Evolutionary conservation across 2,888 invertebrate species (phyloP).

Genomic region (Microctonus aethiopoides): DNA sequence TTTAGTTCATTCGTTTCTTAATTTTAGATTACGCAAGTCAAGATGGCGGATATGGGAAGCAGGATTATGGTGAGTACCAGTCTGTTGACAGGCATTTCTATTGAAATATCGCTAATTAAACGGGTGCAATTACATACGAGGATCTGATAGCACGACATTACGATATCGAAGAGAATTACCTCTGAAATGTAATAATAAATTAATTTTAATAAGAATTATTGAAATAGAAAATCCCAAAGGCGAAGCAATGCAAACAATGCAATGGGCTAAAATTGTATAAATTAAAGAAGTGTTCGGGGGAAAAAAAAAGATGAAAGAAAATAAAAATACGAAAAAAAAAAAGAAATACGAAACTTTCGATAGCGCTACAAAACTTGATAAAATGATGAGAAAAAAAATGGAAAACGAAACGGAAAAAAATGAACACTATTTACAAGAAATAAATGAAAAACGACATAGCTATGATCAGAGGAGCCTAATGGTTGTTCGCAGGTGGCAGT

Average conservation of each 20-base stretch:
- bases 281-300: neutral
- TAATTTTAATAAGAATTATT: constrained; percentile 16
- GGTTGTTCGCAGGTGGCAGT: constrained; percentile 63
- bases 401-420: constrained; percentile 23
- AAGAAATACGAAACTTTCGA: neutral
- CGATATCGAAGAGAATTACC: neutral
- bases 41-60: constrained; percentile 62
- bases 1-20: too few species aligned
- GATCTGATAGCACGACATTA: constrained; percentile 3
- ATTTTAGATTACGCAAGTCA: constrained; percentile 61
- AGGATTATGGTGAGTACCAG: constrained; percentile 65
- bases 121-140: constrained; percentile 9
- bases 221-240: constrained; percentile 10
- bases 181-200: constrained; percentile 9
- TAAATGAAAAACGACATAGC: constrained; percentile 37
- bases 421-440: constrained; percentile 28
- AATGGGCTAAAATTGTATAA: constrained; percentile 7
- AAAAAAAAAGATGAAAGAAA: neutral
- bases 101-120: constrained; percentile 30
- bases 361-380: constrained; percentile 27
- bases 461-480: constrained; percentile 58
- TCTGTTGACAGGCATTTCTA: constrained; percentile 44
- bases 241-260: constrained; percentile 11
- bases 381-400: constrained; percentile 25
- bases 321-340: neutral